These are phyloP conservation scores for Talpa occidentalis DNA, from an alignment of 2,113 vertebrate species.

Conservation along the genomic window DNA sequence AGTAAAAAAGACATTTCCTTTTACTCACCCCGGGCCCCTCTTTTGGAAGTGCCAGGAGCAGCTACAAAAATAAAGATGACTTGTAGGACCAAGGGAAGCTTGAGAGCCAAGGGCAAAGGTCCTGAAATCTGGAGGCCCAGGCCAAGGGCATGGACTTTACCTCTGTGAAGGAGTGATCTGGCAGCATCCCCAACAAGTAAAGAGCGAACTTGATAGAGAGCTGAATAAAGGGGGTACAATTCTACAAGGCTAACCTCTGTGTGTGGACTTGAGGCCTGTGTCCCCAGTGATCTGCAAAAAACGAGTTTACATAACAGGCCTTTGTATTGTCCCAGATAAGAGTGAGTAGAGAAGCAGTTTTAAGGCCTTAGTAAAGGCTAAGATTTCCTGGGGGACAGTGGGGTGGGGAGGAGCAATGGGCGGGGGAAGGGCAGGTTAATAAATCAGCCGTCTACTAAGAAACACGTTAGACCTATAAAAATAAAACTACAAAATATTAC, in stretches of 20 bases:
- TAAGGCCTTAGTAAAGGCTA: background rate
- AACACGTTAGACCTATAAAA: background rate
- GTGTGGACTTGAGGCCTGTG: background rate
- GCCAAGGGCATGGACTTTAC: background rate
- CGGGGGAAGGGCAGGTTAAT: background rate
- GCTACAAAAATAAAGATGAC: background rate
- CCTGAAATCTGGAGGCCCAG: background rate
- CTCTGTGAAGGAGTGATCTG: background rate
- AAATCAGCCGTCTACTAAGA: background rate
- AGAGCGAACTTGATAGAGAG: background rate
- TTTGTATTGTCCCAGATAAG: constrained; percentile 59
- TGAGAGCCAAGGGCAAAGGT: constrained; percentile 9
- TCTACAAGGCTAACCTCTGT: background rate
- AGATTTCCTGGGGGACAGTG: constrained; percentile 1
- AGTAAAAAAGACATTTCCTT: background rate
- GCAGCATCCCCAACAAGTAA: background rate
- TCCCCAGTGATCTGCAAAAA: constrained; percentile 43
- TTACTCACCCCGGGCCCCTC: background rate
- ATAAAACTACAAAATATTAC: background rate
- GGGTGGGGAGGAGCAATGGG: background rate
- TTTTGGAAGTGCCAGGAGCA: background rate
- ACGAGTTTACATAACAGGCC: constrained; percentile 63
- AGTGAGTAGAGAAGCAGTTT: background rate
- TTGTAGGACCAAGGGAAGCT: background rate
- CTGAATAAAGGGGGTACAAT: background rate